Base-by-base conservation (phyloP, 2,888 invertebrate species). In the Villa cingulata region DNA sequence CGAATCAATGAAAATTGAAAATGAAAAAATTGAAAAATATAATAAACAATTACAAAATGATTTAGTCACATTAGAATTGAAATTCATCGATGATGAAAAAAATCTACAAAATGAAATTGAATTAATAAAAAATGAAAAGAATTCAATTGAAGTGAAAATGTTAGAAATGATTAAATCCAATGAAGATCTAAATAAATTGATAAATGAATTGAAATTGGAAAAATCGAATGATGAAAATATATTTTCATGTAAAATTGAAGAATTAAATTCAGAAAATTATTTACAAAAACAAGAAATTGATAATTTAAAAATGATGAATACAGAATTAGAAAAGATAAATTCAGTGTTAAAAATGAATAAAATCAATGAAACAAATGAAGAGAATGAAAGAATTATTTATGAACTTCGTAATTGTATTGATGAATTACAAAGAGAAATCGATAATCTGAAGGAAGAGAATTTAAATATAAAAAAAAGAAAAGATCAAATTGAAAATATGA, bases 401-500 rank as follows among this genome's bases (percentile, higher is more conserved):
- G n/a, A n/a, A n/a, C n/a, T n/a, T n/a, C n/a, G n/a, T n/a, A n/a
- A n/a, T n/a, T n/a, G n/a, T n/a, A n/a, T n/a, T n/a, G n/a, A n/a
- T n/a, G n/a, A n/a, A n/a, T n/a, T n/a, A n/a, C n/a, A n/a, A n/a
- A n/a, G n/a, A n/a, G n/a, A n/a, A n/a, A n/a, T n/a, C n/a, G n/a
- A n/a, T n/a, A n/a, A n/a, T n/a, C n/a, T n/a, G n/a, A n/a, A n/a
- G n/a, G n/a, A n/a, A n/a, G n/a, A n/a, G n/a, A n/a, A n/a, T n/a
- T n/a, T n/a, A n/a, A n/a, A n/a, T n/a, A n/a, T n/a, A n/a, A n/a
- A 57, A 3, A 53, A 56, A 37, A 57, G 53, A 48, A 53, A 56
- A 41, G 61, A 60, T 46, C 55, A 59, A 19, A 52, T 64, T 38
- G 50, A 29, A 53, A 64, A 55, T 55, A 50, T 36, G 14, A 10